Base-by-base conservation (phyloP, 1,140 invertebrate species). In the Acromyrmex charruanus region DNA sequence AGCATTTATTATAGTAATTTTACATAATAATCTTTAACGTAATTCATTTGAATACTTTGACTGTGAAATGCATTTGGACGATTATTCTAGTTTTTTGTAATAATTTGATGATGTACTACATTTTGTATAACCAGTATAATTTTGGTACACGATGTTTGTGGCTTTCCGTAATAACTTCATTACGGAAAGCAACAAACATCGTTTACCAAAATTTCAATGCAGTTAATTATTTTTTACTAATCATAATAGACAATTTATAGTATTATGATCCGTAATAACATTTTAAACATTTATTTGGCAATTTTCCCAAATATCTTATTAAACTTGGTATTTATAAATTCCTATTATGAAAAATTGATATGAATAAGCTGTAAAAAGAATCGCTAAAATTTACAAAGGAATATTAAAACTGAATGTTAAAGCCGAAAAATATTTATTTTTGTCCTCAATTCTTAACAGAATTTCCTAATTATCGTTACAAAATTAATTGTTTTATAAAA, bases 401-500 rank as follows among this genome's bases (percentile, higher is more conserved):
- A 25, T 49, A 1, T 44, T 21, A 6, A 39, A 39, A 6, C 7
- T 66, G 3, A 63, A 25, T 49, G 3, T 44, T 25, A 21, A 39
- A 39, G 9, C 7, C 35, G 18, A 39, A 35, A 66, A 66, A 66
- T 18, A 9, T 31, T 18, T 18, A 9, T 31, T 18, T 65, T 65
- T 65, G 2, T 44, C 9, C 31, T 7, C 2, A 65, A 31, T 3
- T 65, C 16, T 68, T 14, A n/a, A 16, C 10, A 44, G 39, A 66
- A 66, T 66, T 39, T 66, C n/a, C n/a, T 39, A 39, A 66, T 44
- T 44, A 7, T 44, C n/a, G 9, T 68, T 66, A 39, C 31, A 1
- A 10, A 44, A 68, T 68, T 44, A 44, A 68, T 68, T 44, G 12
- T 69, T 14, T 69, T 49, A 16, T 58, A 74, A 74, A 55, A 58